Evolutionary conservation across 2,113 vertebrate species (phyloP).

Genomic region (Cepphus grylle): DNA sequence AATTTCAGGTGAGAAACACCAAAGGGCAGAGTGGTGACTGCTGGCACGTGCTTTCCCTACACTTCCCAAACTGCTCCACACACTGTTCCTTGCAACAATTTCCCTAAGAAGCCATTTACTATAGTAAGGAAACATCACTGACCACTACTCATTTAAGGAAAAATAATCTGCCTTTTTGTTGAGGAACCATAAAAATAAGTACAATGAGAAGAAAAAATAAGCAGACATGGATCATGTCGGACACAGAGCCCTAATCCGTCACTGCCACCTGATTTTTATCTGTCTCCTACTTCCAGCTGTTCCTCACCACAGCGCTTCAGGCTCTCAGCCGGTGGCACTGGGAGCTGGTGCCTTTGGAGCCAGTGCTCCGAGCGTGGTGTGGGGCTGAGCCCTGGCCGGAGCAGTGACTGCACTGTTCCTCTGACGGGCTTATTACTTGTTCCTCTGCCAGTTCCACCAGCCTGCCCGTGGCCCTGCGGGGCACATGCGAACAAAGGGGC

Average conservation of each 20-base stretch:
- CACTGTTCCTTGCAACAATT: not conserved
- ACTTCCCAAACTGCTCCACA: not conserved
- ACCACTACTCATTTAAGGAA: not conserved
- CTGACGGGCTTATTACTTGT: not conserved
- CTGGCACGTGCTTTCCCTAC: not conserved
- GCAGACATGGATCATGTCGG: not conserved
- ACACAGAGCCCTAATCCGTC: not conserved
- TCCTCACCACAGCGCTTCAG: not conserved
- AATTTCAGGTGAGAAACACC: not conserved
- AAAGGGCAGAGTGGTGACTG: not conserved
- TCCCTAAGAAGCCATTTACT: not conserved
- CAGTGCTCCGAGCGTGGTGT: accelerated
- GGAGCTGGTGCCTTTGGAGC: not conserved
- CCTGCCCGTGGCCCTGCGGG: not conserved
- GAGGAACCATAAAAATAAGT: slow-evolving; percentile 2
- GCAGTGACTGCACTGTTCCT: accelerated
- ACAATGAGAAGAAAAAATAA: not conserved
- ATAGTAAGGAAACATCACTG: not conserved
- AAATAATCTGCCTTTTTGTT: not conserved
- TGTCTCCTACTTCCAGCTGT: not conserved
- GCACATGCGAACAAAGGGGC: not conserved
- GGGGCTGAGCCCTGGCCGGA: accelerated
- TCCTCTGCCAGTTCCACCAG: not conserved
- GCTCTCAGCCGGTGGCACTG: accelerated
- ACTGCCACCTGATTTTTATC: not conserved